These are phyloP conservation scores for Rallus crepitans DNA, from an alignment of 2,797 vertebrate species.

Conservation along the genomic window DNA sequence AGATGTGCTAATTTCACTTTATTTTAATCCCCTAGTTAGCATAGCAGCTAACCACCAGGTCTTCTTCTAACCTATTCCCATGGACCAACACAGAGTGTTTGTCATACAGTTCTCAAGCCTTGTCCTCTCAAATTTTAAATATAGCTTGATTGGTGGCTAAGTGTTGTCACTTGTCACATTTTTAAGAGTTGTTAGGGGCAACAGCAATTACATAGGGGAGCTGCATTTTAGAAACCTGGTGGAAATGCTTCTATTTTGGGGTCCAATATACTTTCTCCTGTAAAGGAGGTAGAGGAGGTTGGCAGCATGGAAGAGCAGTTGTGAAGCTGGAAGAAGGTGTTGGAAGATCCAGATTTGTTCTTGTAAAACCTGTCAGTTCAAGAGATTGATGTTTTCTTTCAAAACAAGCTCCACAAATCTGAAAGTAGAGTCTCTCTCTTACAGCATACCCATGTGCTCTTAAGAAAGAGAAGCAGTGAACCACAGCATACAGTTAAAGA, in stretches of 20 bases:
- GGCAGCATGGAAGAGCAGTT: neutral
- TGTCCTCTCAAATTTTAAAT: constrained; percentile 2
- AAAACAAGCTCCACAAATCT: constrained; percentile 8
- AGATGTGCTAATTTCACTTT: neutral
- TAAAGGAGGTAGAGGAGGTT: neutral
- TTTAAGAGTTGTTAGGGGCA: constrained; percentile 24
- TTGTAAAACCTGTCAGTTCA: constrained; percentile 11
- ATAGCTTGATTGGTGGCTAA: neutral
- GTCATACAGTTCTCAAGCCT: neutral
- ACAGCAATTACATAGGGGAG: neutral
- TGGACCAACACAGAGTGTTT: neutral
- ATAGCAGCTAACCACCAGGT: neutral
- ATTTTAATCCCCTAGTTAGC: neutral
- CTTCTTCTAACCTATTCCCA: neutral
- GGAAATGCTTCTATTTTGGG: constrained; percentile 1
- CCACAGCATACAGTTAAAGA: neutral
- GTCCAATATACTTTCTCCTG: neutral
- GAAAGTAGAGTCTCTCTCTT: neutral
- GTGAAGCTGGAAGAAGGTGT: constrained; percentile 6
- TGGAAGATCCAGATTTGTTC: constrained; percentile 47
- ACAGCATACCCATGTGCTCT: neutral
- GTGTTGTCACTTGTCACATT: neutral
- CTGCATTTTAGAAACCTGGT: neutral
- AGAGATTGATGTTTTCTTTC: constrained; percentile 26
- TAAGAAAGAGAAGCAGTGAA: neutral